A percentile compares a stretch with the other conserved stretches of the same genome.
Evolutionary conservation across 2,888 invertebrate species (phyloP).

Genomic region (Meliscaeva auricollis): DNA sequence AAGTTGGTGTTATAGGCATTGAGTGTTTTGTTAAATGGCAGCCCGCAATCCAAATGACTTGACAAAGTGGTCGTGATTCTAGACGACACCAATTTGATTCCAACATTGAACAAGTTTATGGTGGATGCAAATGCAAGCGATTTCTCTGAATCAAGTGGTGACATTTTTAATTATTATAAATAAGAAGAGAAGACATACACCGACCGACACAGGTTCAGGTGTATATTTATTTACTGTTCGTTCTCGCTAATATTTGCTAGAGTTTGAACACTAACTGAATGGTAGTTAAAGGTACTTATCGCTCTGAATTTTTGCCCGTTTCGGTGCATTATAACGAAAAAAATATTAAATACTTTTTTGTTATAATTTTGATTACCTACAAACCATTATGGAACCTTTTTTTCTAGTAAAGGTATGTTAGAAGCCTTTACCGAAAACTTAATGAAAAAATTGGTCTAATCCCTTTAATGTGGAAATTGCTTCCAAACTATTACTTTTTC

Average conservation of each 20-base stretch:
- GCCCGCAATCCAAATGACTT: conserved; percentile 37
- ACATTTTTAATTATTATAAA: conserved; percentile 25
- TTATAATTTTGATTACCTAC: no score
- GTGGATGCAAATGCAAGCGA: conserved; percentile 5
- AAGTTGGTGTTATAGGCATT: conserved; percentile 50
- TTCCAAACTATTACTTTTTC: no score
- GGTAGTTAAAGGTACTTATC: no score
- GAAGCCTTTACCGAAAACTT: no score
- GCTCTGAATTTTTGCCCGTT: no score
- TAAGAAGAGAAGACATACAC: not conserved
- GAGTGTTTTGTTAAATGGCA: conserved; percentile 61
- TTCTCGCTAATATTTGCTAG: conserved; percentile 50
- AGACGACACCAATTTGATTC: conserved; percentile 19
- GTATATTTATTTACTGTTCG: not conserved
- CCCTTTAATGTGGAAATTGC: no score
- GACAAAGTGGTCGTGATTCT: conserved; percentile 47
- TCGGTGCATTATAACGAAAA: no score
- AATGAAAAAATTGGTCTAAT: no score
- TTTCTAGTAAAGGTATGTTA: no score
- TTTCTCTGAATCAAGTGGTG: conserved; percentile 33
- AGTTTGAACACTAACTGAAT: no score
- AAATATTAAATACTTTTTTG: no score
- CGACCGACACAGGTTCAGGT: not conserved
- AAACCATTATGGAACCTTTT: no score
- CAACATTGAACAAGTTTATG: conserved; percentile 16